Evolutionary conservation across 35 echinoderm and acorn worm species (phyloP), one percentile per base, ranked within the genome.

Genomic region (Patiria miniata): DNA sequence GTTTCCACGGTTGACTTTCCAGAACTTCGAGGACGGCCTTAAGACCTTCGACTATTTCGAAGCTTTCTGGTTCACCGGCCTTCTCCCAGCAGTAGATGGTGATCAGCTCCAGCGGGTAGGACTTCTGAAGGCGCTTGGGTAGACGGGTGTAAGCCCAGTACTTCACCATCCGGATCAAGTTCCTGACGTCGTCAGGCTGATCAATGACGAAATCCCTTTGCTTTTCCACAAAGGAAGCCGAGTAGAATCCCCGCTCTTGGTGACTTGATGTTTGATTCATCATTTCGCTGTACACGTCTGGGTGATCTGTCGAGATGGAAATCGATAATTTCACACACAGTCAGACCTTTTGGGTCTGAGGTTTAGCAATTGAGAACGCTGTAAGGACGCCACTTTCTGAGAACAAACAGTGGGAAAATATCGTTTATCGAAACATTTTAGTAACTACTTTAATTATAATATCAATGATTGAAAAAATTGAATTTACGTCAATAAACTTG

Each of bases 11-110:
- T 5, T 17, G 32, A 3, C 34, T 16, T 18, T 15, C 76, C 15
- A 78, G 16, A 30, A 78, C 16, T 6, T 1, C 34, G 19, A 78
- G 18, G 32, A 30, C 76, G 34, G 76, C 76, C 39, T 78, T 78
- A 3, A 78, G 39, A 4, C 76, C 76, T 78, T 78, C 1, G 9
- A 30, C 15, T 5, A 33, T 33, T 18, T 30, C 16, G 39, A 78
- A 78, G 1, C 1, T 3, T 23, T 78, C 17, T 78, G 76, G 76
- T 30, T 36, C 14, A 28, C 76, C 32, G 14, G 76, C 76, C 14
- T 16, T 78, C 32, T 78, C 76, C 76, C 76, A 78, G 5, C 32
- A 18, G 39, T 78, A 78, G 5, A 78, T 78, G 17, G 76, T 78
- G 14, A 78, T 78, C 17, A 78, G 32, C 39, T 78, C 76, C 32